A percentile compares a stretch with the other conserved stretches of the same genome.
phyloP scores from a whole-genome alignment of 1,140 invertebrate genomes.

The Pogonus chalceus region DNA sequence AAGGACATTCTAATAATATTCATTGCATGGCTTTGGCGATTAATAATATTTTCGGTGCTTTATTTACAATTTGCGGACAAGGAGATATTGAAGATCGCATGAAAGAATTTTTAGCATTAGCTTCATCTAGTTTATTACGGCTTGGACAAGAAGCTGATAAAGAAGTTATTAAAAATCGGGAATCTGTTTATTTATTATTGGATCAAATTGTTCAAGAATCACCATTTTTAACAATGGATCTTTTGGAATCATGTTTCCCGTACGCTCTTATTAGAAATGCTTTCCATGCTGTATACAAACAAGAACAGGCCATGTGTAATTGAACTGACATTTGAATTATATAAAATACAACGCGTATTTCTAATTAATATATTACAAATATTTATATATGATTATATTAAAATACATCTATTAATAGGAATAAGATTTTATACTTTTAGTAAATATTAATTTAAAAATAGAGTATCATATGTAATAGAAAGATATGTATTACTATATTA shows the following conservation, averaged over 20 bases:
- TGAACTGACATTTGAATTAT: neutral
- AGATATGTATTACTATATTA: neutral
- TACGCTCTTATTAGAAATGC: conserved; percentile 94
- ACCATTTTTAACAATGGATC: conserved; percentile 94
- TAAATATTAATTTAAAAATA: neutral
- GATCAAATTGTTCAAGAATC: conserved; percentile 97
- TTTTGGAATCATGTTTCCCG: conserved; percentile 95
- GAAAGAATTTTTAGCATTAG: conserved; percentile 95
- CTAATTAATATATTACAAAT: neutral
- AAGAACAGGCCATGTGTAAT: conserved; percentile 58
- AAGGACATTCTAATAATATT: conserved; percentile 95
- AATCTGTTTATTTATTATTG: conserved; percentile 90
- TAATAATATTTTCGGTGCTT: conserved; percentile 91
- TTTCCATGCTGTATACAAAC: conserved; percentile 90
- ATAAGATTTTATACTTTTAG: conserved; percentile 5
- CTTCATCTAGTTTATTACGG: conserved; percentile 87
- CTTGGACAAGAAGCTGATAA: conserved; percentile 93
- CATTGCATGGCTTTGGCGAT: conserved; percentile 95
- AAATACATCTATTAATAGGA: neutral
- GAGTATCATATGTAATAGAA: neutral
- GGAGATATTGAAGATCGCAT: conserved; percentile 95
- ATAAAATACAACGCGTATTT: neutral
- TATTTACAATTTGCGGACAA: conserved; percentile 91
- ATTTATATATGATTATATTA: conserved; percentile 1
- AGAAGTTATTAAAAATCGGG: conserved; percentile 84